Conservation (phyloP, 2,888 invertebrate genomes). For the Julus scandinavius region DNA sequence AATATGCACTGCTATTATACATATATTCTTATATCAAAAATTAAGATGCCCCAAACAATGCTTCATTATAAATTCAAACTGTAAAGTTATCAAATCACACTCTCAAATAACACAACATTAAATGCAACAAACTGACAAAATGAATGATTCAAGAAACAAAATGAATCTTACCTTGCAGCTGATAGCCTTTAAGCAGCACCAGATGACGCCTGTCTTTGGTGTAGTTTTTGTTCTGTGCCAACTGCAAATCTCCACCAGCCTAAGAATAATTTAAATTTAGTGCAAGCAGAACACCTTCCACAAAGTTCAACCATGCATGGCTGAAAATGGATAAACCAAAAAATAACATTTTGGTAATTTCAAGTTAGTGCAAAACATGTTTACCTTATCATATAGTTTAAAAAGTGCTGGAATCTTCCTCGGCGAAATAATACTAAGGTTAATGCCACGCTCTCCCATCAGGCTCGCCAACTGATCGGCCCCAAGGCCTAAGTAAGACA, state of each 20-base stretch:
- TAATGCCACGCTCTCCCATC: conserved; percentile 83
- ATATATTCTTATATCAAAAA: too few relatives aligned
- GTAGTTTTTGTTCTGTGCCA: conserved; percentile 86
- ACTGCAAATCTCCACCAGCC: conserved; percentile 84
- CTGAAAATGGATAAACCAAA: too few relatives aligned
- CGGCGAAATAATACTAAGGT: conserved; percentile 88
- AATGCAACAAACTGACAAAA: not conserved
- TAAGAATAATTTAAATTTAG: conserved; percentile 54
- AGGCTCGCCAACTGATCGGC: conserved; percentile 85
- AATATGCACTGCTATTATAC: too few relatives aligned
- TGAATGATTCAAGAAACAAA: not conserved
- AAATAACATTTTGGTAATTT: too few relatives aligned
- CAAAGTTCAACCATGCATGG: not conserved
- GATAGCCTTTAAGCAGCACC: conserved; percentile 78
- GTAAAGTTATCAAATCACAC: not conserved
- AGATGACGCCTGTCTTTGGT: conserved; percentile 88
- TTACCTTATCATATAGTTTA: conserved; percentile 83
- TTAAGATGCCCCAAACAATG: not conserved
- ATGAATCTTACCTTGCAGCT: conserved; percentile 68
- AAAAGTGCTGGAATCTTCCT: conserved; percentile 86
- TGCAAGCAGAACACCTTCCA: not conserved
- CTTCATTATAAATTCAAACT: not conserved
- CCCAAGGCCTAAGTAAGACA: conserved; percentile 76
- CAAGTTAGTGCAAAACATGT: not conserved
- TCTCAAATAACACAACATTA: not conserved